phyloP scores from a whole-genome alignment of 2,797 vertebrate species.

The Labroides dimidiatus region DNA sequence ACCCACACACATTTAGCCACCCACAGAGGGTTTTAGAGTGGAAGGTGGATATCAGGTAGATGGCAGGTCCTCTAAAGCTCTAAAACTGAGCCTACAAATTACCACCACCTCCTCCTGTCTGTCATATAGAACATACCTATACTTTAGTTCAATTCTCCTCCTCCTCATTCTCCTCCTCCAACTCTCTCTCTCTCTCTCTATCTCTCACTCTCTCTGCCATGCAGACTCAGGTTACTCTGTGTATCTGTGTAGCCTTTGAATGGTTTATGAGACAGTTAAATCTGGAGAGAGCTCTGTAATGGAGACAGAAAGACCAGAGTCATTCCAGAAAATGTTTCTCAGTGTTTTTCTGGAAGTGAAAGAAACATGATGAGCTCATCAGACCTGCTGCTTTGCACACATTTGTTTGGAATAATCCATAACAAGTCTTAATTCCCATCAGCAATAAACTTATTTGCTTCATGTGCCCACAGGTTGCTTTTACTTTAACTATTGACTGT shows the following conservation, averaged over 20 bases:
- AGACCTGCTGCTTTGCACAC: neutral
- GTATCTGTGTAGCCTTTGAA: constrained; percentile 64
- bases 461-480: no score
- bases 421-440: no score
- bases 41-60: constrained; percentile 81
- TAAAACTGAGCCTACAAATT: constrained; percentile 84
- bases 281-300: constrained; percentile 69
- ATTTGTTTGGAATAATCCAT: neutral
- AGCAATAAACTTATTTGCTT: no score
- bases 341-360: constrained; percentile 45
- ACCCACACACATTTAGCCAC: constrained; percentile 50
- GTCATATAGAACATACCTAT: constrained; percentile 59
- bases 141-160: constrained; percentile 42
- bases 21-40: constrained; percentile 64
- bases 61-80: constrained; percentile 82
- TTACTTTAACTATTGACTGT: no score
- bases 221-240: constrained; percentile 68
- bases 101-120: constrained; percentile 78
- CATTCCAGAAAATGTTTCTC: constrained; percentile 58
- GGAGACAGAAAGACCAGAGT: constrained; percentile 62
- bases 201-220: constrained; percentile 41
- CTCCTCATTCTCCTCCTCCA: neutral
- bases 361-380: neutral
- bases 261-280: constrained; percentile 79
- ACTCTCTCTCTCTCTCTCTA: constrained; percentile 29